These are phyloP conservation scores for Diabrotica undecimpunctata DNA, from an alignment of 1,140 invertebrate species.

Conservation along the genomic window DNA sequence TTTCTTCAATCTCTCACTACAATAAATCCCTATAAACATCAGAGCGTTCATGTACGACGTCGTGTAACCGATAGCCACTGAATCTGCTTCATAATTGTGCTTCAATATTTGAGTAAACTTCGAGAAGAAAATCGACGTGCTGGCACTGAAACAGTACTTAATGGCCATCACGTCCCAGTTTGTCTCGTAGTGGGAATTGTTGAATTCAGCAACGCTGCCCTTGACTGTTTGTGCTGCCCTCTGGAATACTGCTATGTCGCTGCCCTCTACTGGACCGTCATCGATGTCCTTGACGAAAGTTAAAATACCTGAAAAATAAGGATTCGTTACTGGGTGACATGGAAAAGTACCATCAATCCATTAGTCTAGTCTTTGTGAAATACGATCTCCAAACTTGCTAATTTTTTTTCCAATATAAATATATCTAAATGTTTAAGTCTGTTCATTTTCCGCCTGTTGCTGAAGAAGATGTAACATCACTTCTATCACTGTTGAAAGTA, in stretches of 20 bases:
- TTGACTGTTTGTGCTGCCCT: slow-evolving; percentile 14
- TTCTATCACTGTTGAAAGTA: too few species aligned
- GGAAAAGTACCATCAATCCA: too few species aligned
- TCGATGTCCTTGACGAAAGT: slow-evolving; percentile 16
- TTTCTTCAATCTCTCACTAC: neutral
- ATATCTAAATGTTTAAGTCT: too few species aligned
- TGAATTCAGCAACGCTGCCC: slow-evolving; percentile 9
- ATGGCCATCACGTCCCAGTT: slow-evolving; percentile 26
- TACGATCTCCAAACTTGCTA: too few species aligned
- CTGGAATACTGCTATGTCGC: slow-evolving; percentile 15
- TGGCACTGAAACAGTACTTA: slow-evolving; percentile 21
- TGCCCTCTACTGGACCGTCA: slow-evolving; percentile 18
- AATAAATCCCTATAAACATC: slow-evolving; percentile 18
- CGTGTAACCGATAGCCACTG: slow-evolving; percentile 22
- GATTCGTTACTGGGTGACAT: neutral
- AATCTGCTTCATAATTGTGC: slow-evolving; percentile 18
- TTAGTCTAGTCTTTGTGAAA: too few species aligned
- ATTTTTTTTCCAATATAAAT: too few species aligned
- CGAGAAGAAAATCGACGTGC: slow-evolving; percentile 24
- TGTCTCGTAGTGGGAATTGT: slow-evolving; percentile 15
- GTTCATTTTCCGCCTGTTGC: too few species aligned
- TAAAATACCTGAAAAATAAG: slow-evolving; percentile 10
- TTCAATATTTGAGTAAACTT: slow-evolving; percentile 27
- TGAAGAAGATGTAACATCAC: too few species aligned
- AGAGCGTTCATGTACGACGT: slow-evolving; percentile 23